A percentile compares a stretch with the other conserved stretches of the same genome.
Conservation (phyloP, 2,888 invertebrate species). For the Ecliptopera silaceata region DNA sequence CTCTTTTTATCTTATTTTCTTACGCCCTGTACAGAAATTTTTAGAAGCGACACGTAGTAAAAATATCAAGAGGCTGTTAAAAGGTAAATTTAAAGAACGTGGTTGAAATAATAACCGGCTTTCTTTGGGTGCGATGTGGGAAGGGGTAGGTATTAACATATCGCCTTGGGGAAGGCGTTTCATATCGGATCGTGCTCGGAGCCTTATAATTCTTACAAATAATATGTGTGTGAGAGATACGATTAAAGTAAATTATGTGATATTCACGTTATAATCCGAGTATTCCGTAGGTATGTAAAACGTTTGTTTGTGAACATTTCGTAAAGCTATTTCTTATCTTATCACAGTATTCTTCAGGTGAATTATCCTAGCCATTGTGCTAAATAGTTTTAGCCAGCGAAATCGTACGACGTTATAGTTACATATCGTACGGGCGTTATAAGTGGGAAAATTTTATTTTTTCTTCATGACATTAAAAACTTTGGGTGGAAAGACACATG, state of each 20-base stretch:
- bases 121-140: conserved; percentile 43
- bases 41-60: conserved; percentile 68
- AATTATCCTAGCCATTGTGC: too few species aligned
- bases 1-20: conserved; percentile 61
- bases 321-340: too few species aligned
- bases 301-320: too few species aligned
- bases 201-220: conserved; percentile 25
- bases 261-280: background rate
- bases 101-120: conserved; percentile 66
- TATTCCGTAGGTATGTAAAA: too few species aligned
- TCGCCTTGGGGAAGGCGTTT: conserved; percentile 41
- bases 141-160: conserved; percentile 56
- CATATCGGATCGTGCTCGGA: conserved; percentile 29
- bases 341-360: too few species aligned
- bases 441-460: too few species aligned
- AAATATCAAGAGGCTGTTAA: conserved; percentile 74
- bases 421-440: too few species aligned
- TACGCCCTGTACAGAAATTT: conserved; percentile 56
- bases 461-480: too few species aligned
- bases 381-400: too few species aligned
- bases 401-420: too few species aligned
- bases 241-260: conserved; percentile 5
- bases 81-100: conserved; percentile 74
- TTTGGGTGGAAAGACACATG: too few species aligned
- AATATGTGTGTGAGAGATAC: conserved; percentile 15